phyloP scores from a whole-genome alignment of 2,797 vertebrate genomes.

The Eulemur mongoz region DNA sequence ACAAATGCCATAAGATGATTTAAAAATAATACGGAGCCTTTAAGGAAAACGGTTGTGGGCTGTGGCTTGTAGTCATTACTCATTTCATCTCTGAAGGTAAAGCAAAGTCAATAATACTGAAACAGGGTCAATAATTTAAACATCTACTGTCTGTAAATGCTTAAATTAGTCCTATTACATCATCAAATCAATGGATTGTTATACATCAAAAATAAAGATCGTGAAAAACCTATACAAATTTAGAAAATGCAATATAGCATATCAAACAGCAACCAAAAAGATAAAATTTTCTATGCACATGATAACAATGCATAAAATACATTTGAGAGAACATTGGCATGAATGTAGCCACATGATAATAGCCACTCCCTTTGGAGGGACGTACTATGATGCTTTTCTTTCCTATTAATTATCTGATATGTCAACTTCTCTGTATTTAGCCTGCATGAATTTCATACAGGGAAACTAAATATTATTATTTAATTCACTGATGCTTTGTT shows the following conservation, averaged over 20 bases:
- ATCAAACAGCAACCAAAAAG: neutral
- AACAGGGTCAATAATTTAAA: neutral
- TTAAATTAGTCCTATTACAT: neutral
- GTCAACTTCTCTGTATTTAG: neutral
- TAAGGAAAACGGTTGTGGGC: neutral
- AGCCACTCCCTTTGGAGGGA: accelerated
- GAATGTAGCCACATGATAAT: accelerated
- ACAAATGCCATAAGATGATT: neutral
- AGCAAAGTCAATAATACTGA: neutral
- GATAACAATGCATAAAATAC: neutral
- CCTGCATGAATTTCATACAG: accelerated
- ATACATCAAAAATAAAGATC: neutral
- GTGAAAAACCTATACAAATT: neutral
- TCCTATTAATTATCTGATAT: neutral
- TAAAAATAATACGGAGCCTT: neutral
- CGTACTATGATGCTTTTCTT: accelerated
- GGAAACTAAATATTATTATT: neutral
- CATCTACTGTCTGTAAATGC: no score
- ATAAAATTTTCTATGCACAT: no score
- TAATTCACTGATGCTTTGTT: neutral
- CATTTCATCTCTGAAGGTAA: neutral
- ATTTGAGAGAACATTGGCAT: neutral
- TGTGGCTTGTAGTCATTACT: no score
- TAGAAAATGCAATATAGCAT: neutral
- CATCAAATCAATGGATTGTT: neutral